Evolutionary conservation across 2,797 vertebrate species (phyloP), one percentile per base, ranked within the genome.

Genomic region (Coendou prehensilis): DNA sequence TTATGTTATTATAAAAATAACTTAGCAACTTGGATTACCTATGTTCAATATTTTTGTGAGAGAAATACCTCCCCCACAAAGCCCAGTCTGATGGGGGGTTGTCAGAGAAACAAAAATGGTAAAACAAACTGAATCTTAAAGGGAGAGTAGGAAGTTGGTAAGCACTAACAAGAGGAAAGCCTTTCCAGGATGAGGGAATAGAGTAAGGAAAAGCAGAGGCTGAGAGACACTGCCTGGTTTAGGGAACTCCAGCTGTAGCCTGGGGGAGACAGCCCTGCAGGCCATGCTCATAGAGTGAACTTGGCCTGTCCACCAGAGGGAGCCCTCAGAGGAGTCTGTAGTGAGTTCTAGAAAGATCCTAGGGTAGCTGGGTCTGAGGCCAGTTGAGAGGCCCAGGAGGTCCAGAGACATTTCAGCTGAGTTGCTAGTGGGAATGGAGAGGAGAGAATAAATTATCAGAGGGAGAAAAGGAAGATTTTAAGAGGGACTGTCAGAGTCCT

Each of bases 291-390:
- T 47, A 57, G 57, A 64, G 15, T 69, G 67, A 37, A 5, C 41
- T 71, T n/a, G 50, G n/a, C 69, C n/a, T 82, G n/a, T 71, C 95
- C 73, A 90, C 64, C 73, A 94, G 88, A 81, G 91, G 93, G 88
- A 76, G 81, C n/a, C 20, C 54, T 59, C 56, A 76, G 86, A 78
- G 47, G 54, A 33, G 10, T 61, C 37, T 82, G n/a, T 28, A 85
- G 63, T 80, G 33, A 81, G 11, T 92, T 90, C 78, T 73, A 79
- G 63, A 81, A 90, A 73, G 85, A 54, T 83, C 59, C 78, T 13
- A 59, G 30, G 10, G 45, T 63, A 67, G 75, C 37, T 45, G 22
- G 30, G 33, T 76, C 15, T 69, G 69, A 76, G 11, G 18, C 20
- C 57, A 71, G 33, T 33, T 71, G 82, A 64, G 30, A 61, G 17